These are phyloP conservation scores for Galemys pyrenaicus DNA, from an alignment of 2,113 vertebrate species.

Conservation along the genomic window DNA sequence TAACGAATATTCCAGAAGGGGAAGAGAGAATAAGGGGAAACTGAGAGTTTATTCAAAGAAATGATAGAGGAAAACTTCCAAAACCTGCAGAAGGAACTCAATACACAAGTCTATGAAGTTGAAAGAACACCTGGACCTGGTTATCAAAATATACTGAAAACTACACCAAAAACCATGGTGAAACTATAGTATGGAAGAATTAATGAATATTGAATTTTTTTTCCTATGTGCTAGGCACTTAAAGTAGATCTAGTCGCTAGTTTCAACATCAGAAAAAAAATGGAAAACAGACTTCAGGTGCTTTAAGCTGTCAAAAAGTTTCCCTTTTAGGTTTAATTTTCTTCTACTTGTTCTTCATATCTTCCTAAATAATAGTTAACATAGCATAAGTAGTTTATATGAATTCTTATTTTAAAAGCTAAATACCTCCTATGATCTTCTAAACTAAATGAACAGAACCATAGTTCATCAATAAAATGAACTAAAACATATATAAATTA, in stretches of 20 bases:
- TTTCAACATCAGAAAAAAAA: neutral
- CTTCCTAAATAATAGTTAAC: neutral
- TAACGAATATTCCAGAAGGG: no score
- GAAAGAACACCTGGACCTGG: no score
- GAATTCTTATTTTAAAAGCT: constrained; percentile 1
- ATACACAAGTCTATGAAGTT: no score
- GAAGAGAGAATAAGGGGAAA: no score
- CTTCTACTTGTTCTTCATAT: neutral
- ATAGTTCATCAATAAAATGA: neutral
- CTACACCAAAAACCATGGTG: no score
- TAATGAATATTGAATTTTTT: neutral
- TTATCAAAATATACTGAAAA: no score
- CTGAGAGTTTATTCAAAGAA: no score
- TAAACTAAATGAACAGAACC: constrained; percentile 49
- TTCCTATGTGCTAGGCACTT: neutral
- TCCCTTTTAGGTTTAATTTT: neutral
- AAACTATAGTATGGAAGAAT: neutral
- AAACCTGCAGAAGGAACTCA: no score
- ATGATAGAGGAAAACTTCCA: no score
- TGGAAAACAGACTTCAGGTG: neutral
- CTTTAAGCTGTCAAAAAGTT: neutral
- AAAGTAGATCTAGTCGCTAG: neutral
- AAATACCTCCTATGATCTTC: neutral
- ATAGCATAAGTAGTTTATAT: neutral
- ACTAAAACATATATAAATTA: constrained; percentile 8